Conservation (phyloP, 2,888 invertebrate genomes). For the Phragmatobia fuliginosa region DNA sequence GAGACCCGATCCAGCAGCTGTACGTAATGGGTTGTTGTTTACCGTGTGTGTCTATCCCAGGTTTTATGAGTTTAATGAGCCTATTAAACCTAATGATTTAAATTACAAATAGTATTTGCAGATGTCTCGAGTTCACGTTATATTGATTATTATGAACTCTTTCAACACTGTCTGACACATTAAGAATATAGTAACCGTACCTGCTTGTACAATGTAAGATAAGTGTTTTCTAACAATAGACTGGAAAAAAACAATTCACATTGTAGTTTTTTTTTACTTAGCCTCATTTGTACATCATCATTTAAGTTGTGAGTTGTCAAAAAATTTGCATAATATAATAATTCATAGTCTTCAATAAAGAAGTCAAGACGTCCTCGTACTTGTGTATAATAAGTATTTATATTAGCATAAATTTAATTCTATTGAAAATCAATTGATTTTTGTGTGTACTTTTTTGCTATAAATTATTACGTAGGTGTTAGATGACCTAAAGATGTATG, state of each 20-base stretch:
- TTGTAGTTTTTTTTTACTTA: not conserved
- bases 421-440: not conserved
- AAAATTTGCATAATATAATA: not conserved
- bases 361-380: not conserved
- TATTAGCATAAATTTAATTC: slow-evolving; percentile 8
- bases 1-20: too few relatives aligned
- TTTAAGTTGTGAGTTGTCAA: not conserved
- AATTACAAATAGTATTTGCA: not conserved
- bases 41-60: too few relatives aligned
- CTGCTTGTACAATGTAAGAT: not conserved
- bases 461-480: slow-evolving; percentile 11
- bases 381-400: not conserved
- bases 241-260: not conserved
- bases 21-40: too few relatives aligned
- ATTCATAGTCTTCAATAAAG: not conserved
- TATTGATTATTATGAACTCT: not conserved
- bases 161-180: not conserved
- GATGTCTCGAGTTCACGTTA: not conserved
- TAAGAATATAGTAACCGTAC: not conserved
- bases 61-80: too few relatives aligned
- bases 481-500: not conserved
- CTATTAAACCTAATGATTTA: too few relatives aligned
- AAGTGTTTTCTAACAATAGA: not conserved
- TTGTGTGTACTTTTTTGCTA: not conserved
- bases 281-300: not conserved